These are phyloP conservation scores for Natrix natrix DNA, from an alignment of 2,797 vertebrate species.

Conservation along the genomic window DNA sequence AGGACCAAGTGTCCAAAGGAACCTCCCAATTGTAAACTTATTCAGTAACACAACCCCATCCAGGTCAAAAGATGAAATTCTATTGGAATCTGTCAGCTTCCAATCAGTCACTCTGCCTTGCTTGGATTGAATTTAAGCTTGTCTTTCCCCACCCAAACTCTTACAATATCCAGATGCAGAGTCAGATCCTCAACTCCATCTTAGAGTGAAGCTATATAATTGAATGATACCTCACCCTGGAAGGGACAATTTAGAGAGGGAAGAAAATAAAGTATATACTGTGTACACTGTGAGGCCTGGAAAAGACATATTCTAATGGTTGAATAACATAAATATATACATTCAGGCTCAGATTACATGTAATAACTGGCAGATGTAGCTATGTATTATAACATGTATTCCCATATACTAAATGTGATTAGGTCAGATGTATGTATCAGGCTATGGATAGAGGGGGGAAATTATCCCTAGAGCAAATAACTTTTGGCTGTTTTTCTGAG, in stretches of 20 bases:
- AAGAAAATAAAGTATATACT: neutral
- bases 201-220: neutral
- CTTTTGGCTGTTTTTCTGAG: neutral
- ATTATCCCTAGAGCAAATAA: neutral
- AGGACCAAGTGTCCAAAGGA: neutral
- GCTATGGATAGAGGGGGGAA: neutral
- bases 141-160: neutral
- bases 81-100: neutral
- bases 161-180: neutral
- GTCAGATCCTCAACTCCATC: neutral
- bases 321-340: neutral
- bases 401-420: neutral
- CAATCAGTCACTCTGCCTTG: neutral
- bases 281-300: neutral
- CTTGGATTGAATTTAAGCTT: neutral
- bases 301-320: neutral
- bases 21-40: neutral
- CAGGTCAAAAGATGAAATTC: neutral
- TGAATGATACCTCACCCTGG: neutral
- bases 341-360: neutral
- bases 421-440: neutral
- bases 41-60: neutral
- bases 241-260: neutral
- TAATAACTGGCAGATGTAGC: neutral
- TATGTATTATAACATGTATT: neutral